Evolutionary conservation across 2,888 invertebrate species (phyloP).

Genomic region (Drosophila prostipennis): DNA sequence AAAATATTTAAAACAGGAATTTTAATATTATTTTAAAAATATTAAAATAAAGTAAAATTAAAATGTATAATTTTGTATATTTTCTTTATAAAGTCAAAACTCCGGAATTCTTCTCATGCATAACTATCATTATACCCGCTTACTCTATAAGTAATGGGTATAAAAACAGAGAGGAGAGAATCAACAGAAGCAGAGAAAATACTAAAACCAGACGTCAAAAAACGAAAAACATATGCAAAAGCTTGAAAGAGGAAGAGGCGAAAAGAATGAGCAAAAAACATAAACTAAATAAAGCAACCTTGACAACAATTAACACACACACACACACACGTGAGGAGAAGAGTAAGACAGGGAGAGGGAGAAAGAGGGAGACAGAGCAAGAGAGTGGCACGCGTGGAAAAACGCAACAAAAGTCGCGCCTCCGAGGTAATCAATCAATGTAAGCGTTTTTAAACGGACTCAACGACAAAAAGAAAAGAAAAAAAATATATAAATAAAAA

Average conservation of each 20-base stretch:
- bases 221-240: constrained; percentile 43
- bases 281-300: constrained; percentile 68
- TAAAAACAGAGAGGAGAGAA: constrained; percentile 11
- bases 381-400: constrained; percentile 51
- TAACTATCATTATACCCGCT: background rate
- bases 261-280: constrained; percentile 45
- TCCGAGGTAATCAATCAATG: constrained; percentile 74
- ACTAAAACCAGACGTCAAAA: constrained; percentile 45
- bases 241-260: constrained; percentile 25
- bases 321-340: constrained; percentile 35
- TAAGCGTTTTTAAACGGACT: constrained; percentile 64
- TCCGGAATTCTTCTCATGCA: background rate
- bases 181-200: constrained; percentile 17
- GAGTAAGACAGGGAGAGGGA: background rate
- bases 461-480: background rate
- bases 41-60: no score
- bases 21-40: no score
- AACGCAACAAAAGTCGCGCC: constrained; percentile 71
- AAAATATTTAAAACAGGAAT: no score
- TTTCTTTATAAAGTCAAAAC: no score
- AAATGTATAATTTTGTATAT: no score
- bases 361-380: background rate
- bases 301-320: constrained; percentile 73
- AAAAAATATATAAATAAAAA: background rate
- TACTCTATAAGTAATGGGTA: background rate